Evolutionary conservation across 2,888 invertebrate genomes (phyloP).

Genomic region (Drosophila fungiperda): DNA sequence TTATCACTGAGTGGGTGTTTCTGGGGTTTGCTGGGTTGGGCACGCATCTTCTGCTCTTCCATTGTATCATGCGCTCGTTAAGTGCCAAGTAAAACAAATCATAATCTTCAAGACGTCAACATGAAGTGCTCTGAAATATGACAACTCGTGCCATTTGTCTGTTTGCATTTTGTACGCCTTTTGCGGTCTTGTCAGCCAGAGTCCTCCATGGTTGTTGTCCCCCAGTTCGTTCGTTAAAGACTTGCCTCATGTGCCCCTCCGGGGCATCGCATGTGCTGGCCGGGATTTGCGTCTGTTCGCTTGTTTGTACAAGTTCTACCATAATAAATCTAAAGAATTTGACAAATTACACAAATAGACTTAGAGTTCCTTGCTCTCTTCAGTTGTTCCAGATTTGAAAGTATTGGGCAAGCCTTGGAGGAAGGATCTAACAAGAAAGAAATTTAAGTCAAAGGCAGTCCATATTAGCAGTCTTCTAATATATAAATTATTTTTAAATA

Average conservation of each 20-base stretch:
- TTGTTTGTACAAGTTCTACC: slow-evolving; percentile 39
- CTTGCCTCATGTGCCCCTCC: slow-evolving; percentile 33
- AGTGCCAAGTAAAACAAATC: slow-evolving; percentile 79
- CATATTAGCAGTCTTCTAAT: background rate
- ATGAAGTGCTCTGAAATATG: slow-evolving; percentile 61
- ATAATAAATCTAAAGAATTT: slow-evolving; percentile 49
- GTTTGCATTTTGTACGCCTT: slow-evolving; percentile 65
- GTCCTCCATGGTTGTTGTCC: background rate
- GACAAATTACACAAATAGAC: slow-evolving; percentile 24
- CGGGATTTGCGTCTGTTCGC: slow-evolving; percentile 39
- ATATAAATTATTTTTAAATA: background rate
- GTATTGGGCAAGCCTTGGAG: background rate
- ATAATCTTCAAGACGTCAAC: slow-evolving; percentile 73
- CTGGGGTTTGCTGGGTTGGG: background rate
- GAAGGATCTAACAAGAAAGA: background rate
- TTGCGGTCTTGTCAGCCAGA: slow-evolving; percentile 49
- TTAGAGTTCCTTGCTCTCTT: background rate
- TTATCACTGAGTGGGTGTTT: slow-evolving; percentile 37
- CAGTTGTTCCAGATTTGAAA: background rate
- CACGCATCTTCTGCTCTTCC: slow-evolving; percentile 5
- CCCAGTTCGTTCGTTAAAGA: slow-evolving; percentile 17
- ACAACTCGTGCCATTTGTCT: slow-evolving; percentile 76
- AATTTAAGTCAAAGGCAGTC: background rate
- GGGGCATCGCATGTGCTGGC: slow-evolving; percentile 34
- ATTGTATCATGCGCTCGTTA: slow-evolving; percentile 78